Base-by-base conservation (phyloP, 2,797 vertebrate species). In the Hapalemur alaotrensis region DNA sequence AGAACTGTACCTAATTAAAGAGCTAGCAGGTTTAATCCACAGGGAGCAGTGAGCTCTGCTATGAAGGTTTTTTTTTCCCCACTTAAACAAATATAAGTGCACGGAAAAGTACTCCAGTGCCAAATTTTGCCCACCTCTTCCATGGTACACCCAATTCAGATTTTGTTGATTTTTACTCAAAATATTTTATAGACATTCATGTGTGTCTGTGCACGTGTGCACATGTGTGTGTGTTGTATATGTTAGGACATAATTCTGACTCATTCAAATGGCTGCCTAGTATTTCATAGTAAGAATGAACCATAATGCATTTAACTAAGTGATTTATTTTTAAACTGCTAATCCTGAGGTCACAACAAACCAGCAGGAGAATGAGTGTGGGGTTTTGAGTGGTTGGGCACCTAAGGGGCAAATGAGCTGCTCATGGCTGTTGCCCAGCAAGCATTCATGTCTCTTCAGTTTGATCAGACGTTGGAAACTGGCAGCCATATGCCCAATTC, bases 401-500 rank as follows among this genome's bases (percentile, higher is more conserved):
- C 35, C 43, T n/a, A 12, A 20, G 35, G n/a, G 84, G 70, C 83
- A 46, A 73, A n/a, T 43, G 46, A 57, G 79, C 75, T 52, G 72
- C 61, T 61, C n/a, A 0, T 73, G 91, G 84, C 78, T 84, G 25
- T 8, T 5, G 54, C 78, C 65, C 89, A 86, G 20, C 25, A 22
- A 50, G 80, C 87, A 52, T 87, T 93, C 84, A 35, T 23, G 32
- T 86, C 70, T 46, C 75, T 81, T 80, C 32, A 23, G 22, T 90
- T 72, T 67, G 43, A 79, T 92, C 61, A 35, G 88, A 79, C 1
- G 2, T 48, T 96, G 15, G 30, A 79, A 93, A 46, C 72, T 52
- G 76, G 88, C 52, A 90, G 88, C 94, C 85, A 46, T 88, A 79
- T 79, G 90, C 86, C 82, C 30, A 0, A 28, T 86, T 91, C 78